Evolutionary conservation across 2,888 invertebrate genomes (phyloP), one percentile per base, ranked within the genome.

Genomic region (Tyria jacobaeae): DNA sequence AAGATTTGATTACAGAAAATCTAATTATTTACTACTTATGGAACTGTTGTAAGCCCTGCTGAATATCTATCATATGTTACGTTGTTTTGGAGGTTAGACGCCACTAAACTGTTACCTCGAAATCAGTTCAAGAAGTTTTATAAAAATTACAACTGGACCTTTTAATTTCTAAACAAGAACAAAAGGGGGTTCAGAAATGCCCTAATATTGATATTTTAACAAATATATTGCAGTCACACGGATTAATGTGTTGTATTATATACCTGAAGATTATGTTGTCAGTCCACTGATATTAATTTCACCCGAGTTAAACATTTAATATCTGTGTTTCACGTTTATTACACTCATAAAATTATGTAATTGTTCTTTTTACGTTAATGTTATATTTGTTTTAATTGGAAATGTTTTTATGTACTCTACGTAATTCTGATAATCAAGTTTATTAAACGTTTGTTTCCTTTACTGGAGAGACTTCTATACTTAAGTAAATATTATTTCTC

Each of bases 211-310:
- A 52, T 37, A 37, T 15, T 24, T 10, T 10, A 52, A 37, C 52
- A 10, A 53, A 53, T 37, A 25, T 37, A 25, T 24, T 10, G n/a
- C 4, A 53, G 25, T 9, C n/a, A 25, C 37, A 24, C 4, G 25
- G 52, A 37, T 37, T 25, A 39, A 5, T 25, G 24, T 3, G 24
- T 24, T 52, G 7, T 7, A 24, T 24, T 35, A 52, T 52, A n/a
- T 55, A 55, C 48, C 58, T 25, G 54, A 49, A 57, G 60, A 66
- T 72, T 68, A 75, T 57, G 12, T 59, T 55, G 58, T 61, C 62
- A 72, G 55, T 51, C 31, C 64, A 66, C 61, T 70, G 52, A 62
- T 70, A 66, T 73, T 66, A 63, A 66, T 62, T 50, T 61, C 49
- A 12, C 59, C 44, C 39, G 50, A 39, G 37, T 39, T 57, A 31